Base-by-base conservation (phyloP, 30 jellyfish, hydroid and myxozoan genomes). In the Turritopsis rubra region DNA sequence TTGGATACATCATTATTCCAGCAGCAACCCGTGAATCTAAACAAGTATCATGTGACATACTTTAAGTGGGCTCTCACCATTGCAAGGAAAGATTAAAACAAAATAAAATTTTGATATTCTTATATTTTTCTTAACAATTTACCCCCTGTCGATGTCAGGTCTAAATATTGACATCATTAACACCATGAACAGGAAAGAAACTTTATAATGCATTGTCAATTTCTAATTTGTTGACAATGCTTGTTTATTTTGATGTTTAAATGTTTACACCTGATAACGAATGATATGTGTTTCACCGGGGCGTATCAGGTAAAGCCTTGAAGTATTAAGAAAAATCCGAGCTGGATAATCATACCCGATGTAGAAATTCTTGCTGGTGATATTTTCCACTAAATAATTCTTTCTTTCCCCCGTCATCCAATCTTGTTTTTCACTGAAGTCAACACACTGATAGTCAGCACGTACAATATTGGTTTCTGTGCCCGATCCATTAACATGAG, bases 381-480 rank as follows among this genome's bases (percentile, higher is more conserved):
- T 27, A 68, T 68, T 68, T 22, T 19, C 30, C 16, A 7, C 8
- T 23, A 68, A 0, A 27, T 68, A 68, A 68, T 68, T 19, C 19
- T 23, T n/a, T 68, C 77, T 68, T 68, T 68, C 77, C 9, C 77
- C 77, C 16, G 77, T 68, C 30, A 68, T 19, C 77, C 77, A 68
- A 27, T 68, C 77, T n/a, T 68, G 31, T 7, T 23, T 23, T 1
- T 23, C 77, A 68, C 77, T 68, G 30, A 68, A 68, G 77, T 68
- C 77, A 17, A 68, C 77, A 27, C 77, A 68, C 19, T 68, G 77
- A 1, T 68, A 68, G 17, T 68, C 77, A 1, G 77, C 77, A 8
- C 19, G 28, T 27, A 68, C 30, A 68, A n/a, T 17, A 8, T 68
- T 27, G 9, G 9, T 17, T 16, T 68, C 30, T 7, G 77, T 7